phyloP scores from a whole-genome alignment of 92 coral and sea anemone species.

The Umimayanthus kanabou region DNA sequence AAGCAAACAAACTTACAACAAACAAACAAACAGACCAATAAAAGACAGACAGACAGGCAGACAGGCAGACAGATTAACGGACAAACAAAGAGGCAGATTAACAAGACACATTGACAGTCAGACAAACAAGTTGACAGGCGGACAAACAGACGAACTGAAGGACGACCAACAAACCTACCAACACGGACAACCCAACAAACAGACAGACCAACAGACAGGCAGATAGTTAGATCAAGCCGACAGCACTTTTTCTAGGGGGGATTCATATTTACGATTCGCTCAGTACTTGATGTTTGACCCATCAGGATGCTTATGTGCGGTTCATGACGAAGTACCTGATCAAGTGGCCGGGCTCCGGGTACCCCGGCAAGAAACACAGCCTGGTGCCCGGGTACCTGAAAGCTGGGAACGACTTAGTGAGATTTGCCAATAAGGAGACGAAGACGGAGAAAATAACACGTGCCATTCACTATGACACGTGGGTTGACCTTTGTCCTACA shows the following conservation, averaged over 20 bases:
- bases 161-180: too few relatives aligned
- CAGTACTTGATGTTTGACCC: too few relatives aligned
- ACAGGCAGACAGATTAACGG: not conserved
- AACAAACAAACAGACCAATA: too few relatives aligned
- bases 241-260: too few relatives aligned
- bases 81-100: not conserved
- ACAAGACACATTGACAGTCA: not conserved
- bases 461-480: constrained; percentile 70
- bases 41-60: too few relatives aligned
- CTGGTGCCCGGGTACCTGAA: constrained; percentile 66
- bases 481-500: constrained; percentile 67
- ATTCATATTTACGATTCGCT: not conserved
- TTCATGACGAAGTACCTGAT: constrained; percentile 35
- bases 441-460: constrained; percentile 57
- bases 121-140: not conserved
- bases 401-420: constrained; percentile 59
- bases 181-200: not conserved
- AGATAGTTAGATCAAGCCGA: not conserved
- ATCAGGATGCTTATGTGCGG: constrained; percentile 38
- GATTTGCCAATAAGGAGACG: constrained; percentile 33
- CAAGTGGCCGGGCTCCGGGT: constrained; percentile 44
- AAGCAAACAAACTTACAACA: not conserved
- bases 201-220: too few relatives aligned
- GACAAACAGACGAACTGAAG: not conserved
- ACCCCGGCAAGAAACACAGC: constrained; percentile 28